Base-by-base conservation (phyloP, 2,113 vertebrate species). In the Rhinoptilus africanus region DNA sequence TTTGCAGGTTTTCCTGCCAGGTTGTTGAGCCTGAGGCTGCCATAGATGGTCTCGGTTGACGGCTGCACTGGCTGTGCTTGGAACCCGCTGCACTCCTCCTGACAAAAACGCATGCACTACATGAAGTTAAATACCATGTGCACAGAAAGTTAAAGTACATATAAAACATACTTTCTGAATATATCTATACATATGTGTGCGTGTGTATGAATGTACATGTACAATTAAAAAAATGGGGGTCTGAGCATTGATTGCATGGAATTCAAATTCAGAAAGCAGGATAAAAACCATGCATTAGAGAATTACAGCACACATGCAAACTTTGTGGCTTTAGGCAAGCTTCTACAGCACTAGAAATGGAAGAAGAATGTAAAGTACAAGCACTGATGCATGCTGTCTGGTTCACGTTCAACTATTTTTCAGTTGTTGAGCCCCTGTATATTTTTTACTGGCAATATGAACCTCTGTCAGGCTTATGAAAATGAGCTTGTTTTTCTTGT, bases 1-100 rank as follows among this genome's bases (percentile, higher is more conserved):
- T 93, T 91, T 83, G 85, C 95, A 86, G 27, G 83, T 96, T 97
- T 95, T 95, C 60, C 63, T 86, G 92, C 88, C 88, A 88, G 59
- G 64, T 51, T 77, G 47, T 62, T 84, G 50, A 91, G 95, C 95
- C 88, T 84, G 79, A 91, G 93, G 95, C 92, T 91, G 72, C 64
- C 35, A 28, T 16, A 71, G 82, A 74, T 3, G 34, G 45, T 45
- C 63, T 41, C 50, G 43, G 47, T 2, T 67, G 59, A 63, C 90
- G 51, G 9, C 47, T 77, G 59, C 14, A 19, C 41, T 57, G 82
- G 32, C 37, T 91, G 51, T 56, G 47, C 50, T 90, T 77, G 72
- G 43, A 90, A 78, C 21, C 10, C 32, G 17, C 59, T 21, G 35
- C 21, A 45, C 43, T 82, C 37, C 37, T 67, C 50, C 66, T 47